Evolutionary conservation across 2,113 vertebrate genomes (phyloP).

Genomic region (Stegastes partitus): DNA sequence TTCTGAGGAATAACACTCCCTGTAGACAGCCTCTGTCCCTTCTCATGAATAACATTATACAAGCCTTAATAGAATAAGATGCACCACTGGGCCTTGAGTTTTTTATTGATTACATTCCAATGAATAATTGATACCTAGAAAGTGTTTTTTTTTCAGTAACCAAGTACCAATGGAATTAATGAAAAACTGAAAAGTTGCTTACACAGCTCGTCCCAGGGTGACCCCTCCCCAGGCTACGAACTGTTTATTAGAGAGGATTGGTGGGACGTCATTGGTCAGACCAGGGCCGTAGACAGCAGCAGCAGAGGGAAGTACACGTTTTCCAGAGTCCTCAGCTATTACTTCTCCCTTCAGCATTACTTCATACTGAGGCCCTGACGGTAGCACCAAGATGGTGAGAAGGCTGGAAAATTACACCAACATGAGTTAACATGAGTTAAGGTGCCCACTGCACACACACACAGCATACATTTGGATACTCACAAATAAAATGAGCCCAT

Average conservation of each 20-base stretch:
- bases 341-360: constrained; percentile 89
- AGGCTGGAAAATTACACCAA: constrained; percentile 79
- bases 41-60: constrained; percentile 77
- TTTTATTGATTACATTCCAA: constrained; percentile 63
- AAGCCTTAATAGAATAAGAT: constrained; percentile 59
- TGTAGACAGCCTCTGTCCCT: constrained; percentile 54
- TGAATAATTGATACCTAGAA: constrained; percentile 64
- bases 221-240: constrained; percentile 95
- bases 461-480: no score
- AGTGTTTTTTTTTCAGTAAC: constrained; percentile 24
- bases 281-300: constrained; percentile 34
- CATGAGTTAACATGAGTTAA: background rate
- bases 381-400: constrained; percentile 93
- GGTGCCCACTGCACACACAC: no score
- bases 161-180: constrained; percentile 36
- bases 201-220: constrained; percentile 91
- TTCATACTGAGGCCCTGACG: constrained; percentile 95
- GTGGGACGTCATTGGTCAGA: constrained; percentile 82
- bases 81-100: constrained; percentile 34
- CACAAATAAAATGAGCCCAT: no score
- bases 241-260: constrained; percentile 96
- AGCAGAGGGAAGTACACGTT: constrained; percentile 45
- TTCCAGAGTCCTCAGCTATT: constrained; percentile 56
- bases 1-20: constrained; percentile 63
- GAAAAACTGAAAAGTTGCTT: constrained; percentile 79